Base-by-base conservation (phyloP, 2,113 vertebrate genomes). In the Psittacus erithacus region DNA sequence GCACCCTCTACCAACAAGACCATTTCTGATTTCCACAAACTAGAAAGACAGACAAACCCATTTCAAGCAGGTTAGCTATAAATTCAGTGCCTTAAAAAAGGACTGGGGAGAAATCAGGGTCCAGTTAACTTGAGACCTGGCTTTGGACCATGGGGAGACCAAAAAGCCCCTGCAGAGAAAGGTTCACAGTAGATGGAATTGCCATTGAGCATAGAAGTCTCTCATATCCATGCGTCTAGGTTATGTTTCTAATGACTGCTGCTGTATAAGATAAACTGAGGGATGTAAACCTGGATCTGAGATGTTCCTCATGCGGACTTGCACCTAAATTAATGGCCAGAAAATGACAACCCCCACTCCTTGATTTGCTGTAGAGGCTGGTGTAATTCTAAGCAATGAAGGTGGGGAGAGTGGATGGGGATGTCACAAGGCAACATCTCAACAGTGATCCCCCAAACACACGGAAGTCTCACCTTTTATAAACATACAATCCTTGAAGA, bases 161-260 rank as follows among this genome's bases (percentile, higher is more conserved):
- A 77, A 62, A 93, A 93, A 63, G 9, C 3, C 22, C 10, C 43
- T 49, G 12, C 18, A 73, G 79, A 50, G 80, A 50, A 57, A 43
- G 7, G 23, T 55, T 86, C 33, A 9, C 5, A 25, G 55, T 59
- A 33, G 23, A 20, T 0, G 0, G 39, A 88, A 67, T 78, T 47
- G 46, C 60, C 6, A 1, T 43, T 33, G 65, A 47, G 33, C 63
- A 22, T 28, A 13, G 28, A 67, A 74, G 20, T 24, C 50, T 44
- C 74, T 22, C 33, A 10, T 31, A 29, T 63, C 7, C 0, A 0
- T 63, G 38, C 59, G 69, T 69, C 17, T 53, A 28, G 67, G 38
- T 38, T 60, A 3, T 0, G 7, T 53, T 49, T 46, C 17, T 55
- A 23, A 10, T 1, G 5, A 11, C 60, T 84, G 64, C 50, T 84